Conservation (phyloP, 2,113 vertebrate genomes). For the Emydura subglobosa region DNA sequence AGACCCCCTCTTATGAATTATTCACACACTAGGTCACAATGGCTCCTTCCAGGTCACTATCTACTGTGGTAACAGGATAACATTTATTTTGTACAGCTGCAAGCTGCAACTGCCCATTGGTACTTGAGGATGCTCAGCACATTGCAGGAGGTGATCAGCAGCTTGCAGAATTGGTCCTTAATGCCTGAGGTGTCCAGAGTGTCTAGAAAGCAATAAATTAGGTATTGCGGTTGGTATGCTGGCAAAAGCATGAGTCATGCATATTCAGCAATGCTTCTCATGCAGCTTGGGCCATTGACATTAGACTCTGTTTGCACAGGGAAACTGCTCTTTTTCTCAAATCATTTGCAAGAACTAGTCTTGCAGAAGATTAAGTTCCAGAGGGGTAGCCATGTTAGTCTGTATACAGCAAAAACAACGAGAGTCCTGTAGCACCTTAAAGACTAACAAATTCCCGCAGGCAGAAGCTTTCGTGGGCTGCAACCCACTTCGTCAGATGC, state of each 20-base stretch:
- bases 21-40: slow-evolving; percentile 1
- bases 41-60: neutral
- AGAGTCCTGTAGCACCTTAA: too few species aligned
- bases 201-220: slow-evolving; percentile 34
- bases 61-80: slow-evolving; percentile 22
- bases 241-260: slow-evolving; percentile 5
- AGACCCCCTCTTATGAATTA: slow-evolving; percentile 3
- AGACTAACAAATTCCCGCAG: too few species aligned
- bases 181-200: slow-evolving; percentile 11
- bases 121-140: slow-evolving; percentile 14
- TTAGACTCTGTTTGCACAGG: neutral
- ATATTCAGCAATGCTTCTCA: neutral
- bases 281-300: neutral
- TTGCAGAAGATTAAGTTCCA: neutral
- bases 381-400: too few species aligned
- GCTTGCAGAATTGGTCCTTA: slow-evolving; percentile 31
- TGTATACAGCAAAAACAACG: too few species aligned
- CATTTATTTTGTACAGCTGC: neutral
- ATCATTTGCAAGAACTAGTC: neutral
- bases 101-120: neutral
- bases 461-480: too few species aligned
- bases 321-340: neutral
- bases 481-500: too few species aligned
- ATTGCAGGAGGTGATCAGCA: slow-evolving; percentile 37
- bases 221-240: neutral